Evolutionary conservation across 2,888 invertebrate genomes (phyloP), one percentile per base, ranked within the genome.

Genomic region (Ennomos fuscantarius): DNA sequence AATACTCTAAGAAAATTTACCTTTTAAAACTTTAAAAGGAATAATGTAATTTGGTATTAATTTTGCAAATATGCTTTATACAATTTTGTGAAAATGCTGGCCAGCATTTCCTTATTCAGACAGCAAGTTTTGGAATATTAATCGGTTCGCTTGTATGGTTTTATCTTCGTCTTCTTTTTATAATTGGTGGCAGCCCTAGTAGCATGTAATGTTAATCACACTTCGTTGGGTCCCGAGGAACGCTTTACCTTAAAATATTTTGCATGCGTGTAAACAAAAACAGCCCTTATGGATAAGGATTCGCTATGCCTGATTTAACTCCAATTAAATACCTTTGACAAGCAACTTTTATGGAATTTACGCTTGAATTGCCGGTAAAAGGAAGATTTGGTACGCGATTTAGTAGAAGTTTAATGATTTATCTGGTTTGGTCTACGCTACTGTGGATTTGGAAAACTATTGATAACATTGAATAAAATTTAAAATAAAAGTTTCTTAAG

Each of bases 241-340:
- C 62, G 66, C 65, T 70, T 63, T 70, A 60, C 64, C 68, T 71
- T 68, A 65, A 74, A 59, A 69, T 70, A 70, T 64, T 69, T 68
- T 62, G 64, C 69, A 71, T 63, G 64, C 66, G 63, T 66, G 60
- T 65, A 72, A 69, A 75, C 66, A 70, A 72, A 65, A 73, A 72
- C 55, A 63, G 56, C 66, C 67, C 66, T 64, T 67, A 68, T 15
- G 68, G 59, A 56, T 62, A 63, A 56, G 66, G 63, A 70, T 74
- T 61, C 62, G 52, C 43, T 64, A 51, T 68, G 66, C 68, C 67
- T 73, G 70, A 76, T 75, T 73, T 72, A 66, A 69, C 63, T 67
- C 66, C 69, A 73, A 78, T 77, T 70, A 78, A 73, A 74, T 70
- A 63, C 65, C 67, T 72, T 73, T 70, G 66, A 70, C 64, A 67